Conservation (phyloP, 2,888 invertebrate genomes). For the Ashinkailepas kermadecensis region DNA sequence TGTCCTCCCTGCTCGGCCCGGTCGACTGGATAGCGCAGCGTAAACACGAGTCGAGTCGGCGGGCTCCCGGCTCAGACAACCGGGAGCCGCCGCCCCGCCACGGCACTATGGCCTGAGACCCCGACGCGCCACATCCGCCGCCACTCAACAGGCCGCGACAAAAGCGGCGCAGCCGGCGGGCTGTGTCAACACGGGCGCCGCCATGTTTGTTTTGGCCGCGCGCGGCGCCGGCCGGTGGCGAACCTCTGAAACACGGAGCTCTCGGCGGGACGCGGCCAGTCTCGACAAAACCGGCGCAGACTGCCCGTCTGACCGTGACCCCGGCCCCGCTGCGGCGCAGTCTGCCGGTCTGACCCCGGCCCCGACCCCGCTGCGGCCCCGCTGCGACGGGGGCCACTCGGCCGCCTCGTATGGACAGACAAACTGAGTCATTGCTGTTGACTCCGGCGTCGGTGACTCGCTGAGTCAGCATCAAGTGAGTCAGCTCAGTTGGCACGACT, state of each 20-base stretch:
- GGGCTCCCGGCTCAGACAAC: no score
- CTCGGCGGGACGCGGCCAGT: not conserved
- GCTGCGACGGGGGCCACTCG: no score
- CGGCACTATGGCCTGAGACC: no score
- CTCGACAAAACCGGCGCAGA: no score
- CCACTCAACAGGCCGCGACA: not conserved
- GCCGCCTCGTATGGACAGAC: not conserved
- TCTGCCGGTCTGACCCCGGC: no score
- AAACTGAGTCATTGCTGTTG: not conserved
- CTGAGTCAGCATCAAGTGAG: no score
- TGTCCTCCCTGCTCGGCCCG: no score
- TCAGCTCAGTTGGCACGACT: not conserved
- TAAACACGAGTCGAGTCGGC: no score
- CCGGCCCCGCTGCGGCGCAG: not conserved
- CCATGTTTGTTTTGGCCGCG: not conserved
- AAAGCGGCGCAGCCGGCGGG: not conserved
- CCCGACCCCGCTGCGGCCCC: no score
- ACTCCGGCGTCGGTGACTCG: not conserved
- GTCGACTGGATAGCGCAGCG: no score
- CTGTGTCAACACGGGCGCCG: not conserved
- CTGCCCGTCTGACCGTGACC: no score
- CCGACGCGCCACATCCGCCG: not conserved
- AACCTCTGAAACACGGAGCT: not conserved
- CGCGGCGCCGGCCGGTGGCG: not conserved
- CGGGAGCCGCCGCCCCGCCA: no score